Evolutionary conservation across 1,140 invertebrate genomes (phyloP), one percentile per base, ranked within the genome.

Genomic region (Drosophila carrolli): DNA sequence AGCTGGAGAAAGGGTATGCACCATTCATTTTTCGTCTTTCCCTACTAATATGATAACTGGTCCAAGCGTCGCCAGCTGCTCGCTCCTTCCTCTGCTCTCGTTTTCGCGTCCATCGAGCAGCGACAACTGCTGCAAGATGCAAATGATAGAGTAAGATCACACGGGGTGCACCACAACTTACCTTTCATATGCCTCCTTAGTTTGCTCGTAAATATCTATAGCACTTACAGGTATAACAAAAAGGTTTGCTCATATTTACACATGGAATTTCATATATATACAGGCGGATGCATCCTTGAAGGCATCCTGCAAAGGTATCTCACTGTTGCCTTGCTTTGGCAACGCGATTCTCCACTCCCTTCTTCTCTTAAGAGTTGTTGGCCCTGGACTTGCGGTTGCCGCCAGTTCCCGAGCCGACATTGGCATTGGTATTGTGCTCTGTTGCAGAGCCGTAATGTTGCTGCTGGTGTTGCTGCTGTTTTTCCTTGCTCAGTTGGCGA

Each of bases 1-100:
- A 76, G 61, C 74, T 70, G 74, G 56, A 77, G 65, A 77, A 76
- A 55, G 59, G 53, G 78, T 79, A 82, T 88, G 83, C 83, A 88
- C 83, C 83, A 88, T 88, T 89, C 84, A 88, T 88, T 89, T 75
- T 70, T 80, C 81, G 63, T 88, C 35, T n/a, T 88, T 89, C 76
- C 76, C 84, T 88, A 88, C 80, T 77, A 83, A 59, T 81, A 82
- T 88, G 84, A 86, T 86, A 88, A 88, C 84, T 88, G 83, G 84
- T 88, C 84, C 83, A 89, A 88, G 84, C 79, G 32, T 66, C 53
- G 67, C 51, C 50, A 11, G 43, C 63, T 73, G 29, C 55, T 57
- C 29, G 14, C 29, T 37, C 13, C 27, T 9, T 38, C 5, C 14
- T 35, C 16, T 10, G n/a, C 9, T 19, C 43, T 19, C n/a, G n/a